Evolutionary conservation across 2,113 vertebrate genomes (phyloP), one percentile per base, ranked within the genome.

Genomic region (Seriola quinqueradiata): DNA sequence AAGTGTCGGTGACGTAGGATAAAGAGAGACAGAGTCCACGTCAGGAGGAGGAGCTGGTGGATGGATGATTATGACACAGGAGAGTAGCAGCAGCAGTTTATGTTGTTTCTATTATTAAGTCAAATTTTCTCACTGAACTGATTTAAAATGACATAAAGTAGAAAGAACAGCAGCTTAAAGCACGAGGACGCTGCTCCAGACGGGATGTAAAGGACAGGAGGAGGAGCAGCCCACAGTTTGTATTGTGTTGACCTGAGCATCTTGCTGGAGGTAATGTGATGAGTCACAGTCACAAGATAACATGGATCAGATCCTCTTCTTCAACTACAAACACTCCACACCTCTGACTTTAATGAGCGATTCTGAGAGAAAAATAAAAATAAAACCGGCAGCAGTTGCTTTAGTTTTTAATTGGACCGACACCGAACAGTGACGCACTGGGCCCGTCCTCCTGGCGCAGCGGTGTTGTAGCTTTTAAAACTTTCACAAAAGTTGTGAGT

Each of bases 331-430:
- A 46, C 10, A n/a, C 10, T 23, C 0, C 50, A 76, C 12, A 58
- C 10, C 14, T 48, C 13, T 14, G 42, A 28, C 57, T 42, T 63
- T n/a, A 52, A 60, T 38, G 28, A 67, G 44, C 44, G 5, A 16
- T 4, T 46, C 44, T 4, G 19, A 54, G 52, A 54, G 8, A 36
- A 50, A 0, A 23, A 5, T 1, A 54, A 21, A 54, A 2, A 36
- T 40, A 0, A 23, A 3, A 36, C 34, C 17, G 5, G 7, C 64
- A n/a, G 32, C 52, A 2, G 23, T 9, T 9, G 13, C 28, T 23
- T 17, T 9, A 28, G 13, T 9, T n/a, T 70, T 74, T 74, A 50
- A 61, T 75, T 69, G 79, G 60, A 66, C 32, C 3, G 54, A 25
- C 10, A 28, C 59, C n/a, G 44, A 19, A 54, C 4, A 11, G 11